Evolutionary conservation across 37 sponge, comb jelly and placozoan species (phyloP).

Genomic region (Ephydatia muelleri): DNA sequence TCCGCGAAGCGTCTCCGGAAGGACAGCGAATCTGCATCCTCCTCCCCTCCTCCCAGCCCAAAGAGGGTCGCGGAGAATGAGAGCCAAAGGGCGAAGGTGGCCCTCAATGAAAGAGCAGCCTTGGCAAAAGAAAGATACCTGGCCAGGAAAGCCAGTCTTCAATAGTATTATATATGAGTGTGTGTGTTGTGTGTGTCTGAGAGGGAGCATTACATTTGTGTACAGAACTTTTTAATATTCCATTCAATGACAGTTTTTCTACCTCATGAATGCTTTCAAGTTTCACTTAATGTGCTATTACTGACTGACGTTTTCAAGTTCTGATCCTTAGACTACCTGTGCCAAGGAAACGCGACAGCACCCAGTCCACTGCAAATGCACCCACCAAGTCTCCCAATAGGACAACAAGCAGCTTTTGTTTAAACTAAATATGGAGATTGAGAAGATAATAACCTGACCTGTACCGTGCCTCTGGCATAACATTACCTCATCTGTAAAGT

Average conservation of each 20-base stretch:
- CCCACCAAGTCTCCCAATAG: constrained; percentile 52
- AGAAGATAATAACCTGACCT: not conserved
- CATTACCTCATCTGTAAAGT: constrained; percentile 78
- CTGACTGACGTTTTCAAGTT: not conserved
- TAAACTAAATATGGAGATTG: constrained; percentile 42
- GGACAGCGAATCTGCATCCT: not conserved
- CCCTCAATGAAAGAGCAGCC: constrained; percentile 38
- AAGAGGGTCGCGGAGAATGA: constrained; percentile 18
- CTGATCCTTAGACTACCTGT: constrained; percentile 23
- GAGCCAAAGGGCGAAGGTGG: not conserved
- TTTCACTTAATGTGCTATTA: not conserved
- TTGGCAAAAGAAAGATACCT: constrained; percentile 79
- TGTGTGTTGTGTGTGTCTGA: not conserved
- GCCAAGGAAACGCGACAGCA: constrained; percentile 49
- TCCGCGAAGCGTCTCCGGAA: constrained; percentile 11
- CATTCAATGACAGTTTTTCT: not conserved
- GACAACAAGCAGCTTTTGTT: constrained; percentile 34
- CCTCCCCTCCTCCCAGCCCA: not conserved
- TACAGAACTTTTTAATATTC: not conserved
- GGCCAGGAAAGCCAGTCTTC: constrained; percentile 34
- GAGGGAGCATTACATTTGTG: not conserved
- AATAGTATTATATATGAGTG: not conserved
- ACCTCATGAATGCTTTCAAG: not conserved
- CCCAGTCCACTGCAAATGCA: constrained; percentile 46
- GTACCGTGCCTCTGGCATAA: too few relatives aligned